Percentiles rank a stretch among this genome's conserved stretches.
These are phyloP conservation scores for Bedellia somnulentella DNA, from an alignment of 2,888 invertebrate species.

Conservation along the genomic window DNA sequence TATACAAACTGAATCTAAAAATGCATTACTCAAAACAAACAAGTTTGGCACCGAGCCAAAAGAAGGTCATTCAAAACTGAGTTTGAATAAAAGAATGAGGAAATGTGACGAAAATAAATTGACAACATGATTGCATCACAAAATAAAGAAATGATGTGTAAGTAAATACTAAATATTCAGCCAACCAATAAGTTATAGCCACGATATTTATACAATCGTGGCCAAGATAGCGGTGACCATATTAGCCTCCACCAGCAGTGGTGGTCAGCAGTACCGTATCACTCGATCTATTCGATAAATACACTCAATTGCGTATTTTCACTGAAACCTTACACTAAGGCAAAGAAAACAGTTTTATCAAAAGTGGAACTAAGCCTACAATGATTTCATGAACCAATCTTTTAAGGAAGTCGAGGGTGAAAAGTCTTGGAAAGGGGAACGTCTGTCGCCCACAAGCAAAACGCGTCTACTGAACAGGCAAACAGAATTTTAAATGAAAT, in stretches of 20 bases:
- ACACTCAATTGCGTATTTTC: slow-evolving; percentile 9
- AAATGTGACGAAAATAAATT: slow-evolving; percentile 21
- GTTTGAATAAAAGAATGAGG: slow-evolving; percentile 23
- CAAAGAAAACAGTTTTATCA: slow-evolving; percentile 2
- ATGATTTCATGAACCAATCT: not conserved
- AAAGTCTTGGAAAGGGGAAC: slow-evolving; percentile 31
- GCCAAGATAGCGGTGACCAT: not conserved
- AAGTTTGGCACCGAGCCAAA: slow-evolving; percentile 20
- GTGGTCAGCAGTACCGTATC: not conserved
- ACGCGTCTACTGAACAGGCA: slow-evolving; percentile 32
- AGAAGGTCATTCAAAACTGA: slow-evolving; percentile 14
- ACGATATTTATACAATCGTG: not conserved
- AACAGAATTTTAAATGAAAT: slow-evolving; percentile 24
- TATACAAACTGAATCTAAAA: slow-evolving; percentile 14
- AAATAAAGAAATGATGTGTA: not conserved
- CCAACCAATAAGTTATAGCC: not conserved
- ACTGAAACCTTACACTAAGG: not conserved
- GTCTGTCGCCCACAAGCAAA: slow-evolving; percentile 30
- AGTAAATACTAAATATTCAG: not conserved
- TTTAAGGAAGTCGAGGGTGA: slow-evolving; percentile 15
- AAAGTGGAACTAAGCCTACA: slow-evolving; percentile 7
- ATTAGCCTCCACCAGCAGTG: not conserved
- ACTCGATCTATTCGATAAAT: slow-evolving; percentile 7
- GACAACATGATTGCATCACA: slow-evolving; percentile 6
- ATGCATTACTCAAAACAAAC: no score